Base-by-base conservation (phyloP, 2,888 invertebrate genomes). In the Watsonalla cultraria region DNA sequence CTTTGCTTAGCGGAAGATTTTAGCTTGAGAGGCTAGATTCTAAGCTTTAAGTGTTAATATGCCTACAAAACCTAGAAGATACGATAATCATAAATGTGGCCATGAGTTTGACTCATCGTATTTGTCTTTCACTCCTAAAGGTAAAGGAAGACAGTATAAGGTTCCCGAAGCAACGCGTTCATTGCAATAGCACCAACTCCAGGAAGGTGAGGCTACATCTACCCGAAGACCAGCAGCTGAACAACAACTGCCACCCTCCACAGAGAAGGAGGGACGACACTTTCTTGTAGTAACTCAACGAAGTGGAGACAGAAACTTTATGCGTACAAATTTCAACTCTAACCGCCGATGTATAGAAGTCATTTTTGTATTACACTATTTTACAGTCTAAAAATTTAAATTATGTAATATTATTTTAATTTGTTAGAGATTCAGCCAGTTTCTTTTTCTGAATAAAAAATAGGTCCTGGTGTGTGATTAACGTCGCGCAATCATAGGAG, bases 61-160 rank as follows among this genome's bases (percentile, higher is more conserved):
- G 33, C 15, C 24, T 24, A 24, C 24, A 24, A 4, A 4, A 24
- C 24, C 24, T 24, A 4, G 24, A 24, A 24, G 4, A 24, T 24
- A 24, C 24, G 4, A 24, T 24, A 47, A 33, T 37, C 5, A 37
- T 1, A 37, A 37, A 37, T 37, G 1, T n/a, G 37, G 7, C 37
- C 0, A 7, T 7, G 37, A 2, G 8, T 37, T 37, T 37, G 7
- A 9, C 9, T 37, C 7, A 6, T 2, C 37, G 0, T 42, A 42
- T 42, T 11, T 42, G 5, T 42, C 15, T 33, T 55, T 54, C 33
- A 9, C 15, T 0, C 5, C 66, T 5, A 0, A 37, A 90, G 90
- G 64, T 86, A 39, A 88, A 87, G 62, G 84, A 90, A n/a, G 89
- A 89, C 66, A 86, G 84, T 56, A 60, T 86, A 14, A 87, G 83